Base-by-base conservation (phyloP, 2,113 vertebrate genomes). In the Xenopus laevis region DNA sequence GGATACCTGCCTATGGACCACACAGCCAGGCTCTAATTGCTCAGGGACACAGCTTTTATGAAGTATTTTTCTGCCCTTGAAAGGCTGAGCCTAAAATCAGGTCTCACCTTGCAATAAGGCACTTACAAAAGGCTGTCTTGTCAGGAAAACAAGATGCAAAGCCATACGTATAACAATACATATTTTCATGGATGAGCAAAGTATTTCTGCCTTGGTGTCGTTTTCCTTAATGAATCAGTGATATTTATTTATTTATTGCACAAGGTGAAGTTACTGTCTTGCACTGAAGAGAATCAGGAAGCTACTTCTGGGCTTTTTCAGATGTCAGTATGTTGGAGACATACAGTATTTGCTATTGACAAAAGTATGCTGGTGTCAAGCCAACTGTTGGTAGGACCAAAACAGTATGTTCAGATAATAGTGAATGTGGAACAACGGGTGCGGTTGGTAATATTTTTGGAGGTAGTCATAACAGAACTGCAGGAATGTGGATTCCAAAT, bases 181-280 rank as follows among this genome's bases (percentile, higher is more conserved):
- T 52, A 61, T 40, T 40, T 1, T 27, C 18, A 50, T 61, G 65
- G 57, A 27, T 45, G 30, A 18, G 12, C n/a, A 62, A 62, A 13
- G 45, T 57, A 17, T 46, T 65, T 8, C 20, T 17, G 33, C 27
- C 17, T 1, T 23, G 4, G 18, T 13, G 15, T 23, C 50, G 55
- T 7, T 62, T 18, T 55, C 20, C 5, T 52, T 44, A 21, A 13
- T 67, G 1, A 27, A 46, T 30, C 40, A 45, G 53, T 67, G 57
- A 20, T 69, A 69, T 69, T 76, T 63, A 68, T 74, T 66, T 74
- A 74, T 76, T 68, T 76, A 76, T 76, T 76, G 65, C 57, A 61
- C 55, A 72, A 13, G 33, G 21, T 63, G 18, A 63, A 16, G 23
- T 52, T 50, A 40, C 11, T 50, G 47, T 50, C 11, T 50, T 50